Evolutionary conservation across 2,888 invertebrate species (phyloP), one percentile per base, ranked within the genome.

Genomic region (Pyrrhosoma nymphula): DNA sequence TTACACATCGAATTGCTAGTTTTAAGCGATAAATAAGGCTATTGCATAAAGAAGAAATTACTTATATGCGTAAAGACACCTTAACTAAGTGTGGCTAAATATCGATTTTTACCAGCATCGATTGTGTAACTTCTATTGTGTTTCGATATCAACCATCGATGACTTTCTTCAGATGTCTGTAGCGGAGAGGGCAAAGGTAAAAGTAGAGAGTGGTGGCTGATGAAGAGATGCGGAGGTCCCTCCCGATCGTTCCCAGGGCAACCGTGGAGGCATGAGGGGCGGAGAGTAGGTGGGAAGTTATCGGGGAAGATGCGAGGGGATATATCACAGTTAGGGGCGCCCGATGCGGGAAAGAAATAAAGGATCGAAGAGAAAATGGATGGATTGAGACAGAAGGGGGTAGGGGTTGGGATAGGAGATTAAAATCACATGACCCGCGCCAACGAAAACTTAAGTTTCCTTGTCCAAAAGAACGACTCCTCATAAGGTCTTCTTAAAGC

Each of bases 271-370:
- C 1, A 60, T 8, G 26, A 26, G 23, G 26, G 69, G n/a, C 2
- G 69, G 69, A 69, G 69, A 69, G 69, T 10, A 47, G 47, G 8
- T 8, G 2, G 47, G 47, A 6, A 69, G 69, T 69, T 69, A 26
- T 69, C 10, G 69, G 69, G 69, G 69, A 26, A 10, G 26, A n/a
- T 18, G 60, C 69, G 10, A n/a, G 69, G 26, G n/a, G 0, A 26
- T 69, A 69, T n/a, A 69, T 69, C n/a, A 69, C 69, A 23, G 69
- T 69, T 69, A 69, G 69, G n/a, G n/a, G n/a, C n/a, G n/a, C n/a
- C n/a, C n/a, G n/a, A 23, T 69, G 69, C 12, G 16, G 60, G 60
- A 60, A 12, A 47, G 47, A 20, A 60, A 60, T 18, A 60, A 60
- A 60, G 47, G 60, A 20, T 60, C 60, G 60, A 60, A 69, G 6